phyloP scores from a whole-genome alignment of 2,888 invertebrate species.

The Achlya flavicornis region DNA sequence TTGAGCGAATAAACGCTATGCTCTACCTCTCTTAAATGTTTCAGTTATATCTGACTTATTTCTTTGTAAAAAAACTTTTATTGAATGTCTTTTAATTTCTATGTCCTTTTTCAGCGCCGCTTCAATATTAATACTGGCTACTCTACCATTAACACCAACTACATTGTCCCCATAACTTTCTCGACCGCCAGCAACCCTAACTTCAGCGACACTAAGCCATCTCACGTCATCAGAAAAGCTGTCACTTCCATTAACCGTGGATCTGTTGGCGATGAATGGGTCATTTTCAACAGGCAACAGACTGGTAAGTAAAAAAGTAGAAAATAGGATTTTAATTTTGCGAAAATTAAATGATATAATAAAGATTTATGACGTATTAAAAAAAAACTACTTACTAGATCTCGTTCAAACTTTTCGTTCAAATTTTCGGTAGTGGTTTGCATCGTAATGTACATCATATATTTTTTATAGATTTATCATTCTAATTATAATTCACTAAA shows the following conservation, averaged over 20 bases:
- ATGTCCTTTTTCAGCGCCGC: conserved; percentile 69
- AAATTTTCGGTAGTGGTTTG: too few species aligned
- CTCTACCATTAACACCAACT: conserved; percentile 51
- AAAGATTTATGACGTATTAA: too few species aligned
- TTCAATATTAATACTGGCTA: conserved; percentile 75
- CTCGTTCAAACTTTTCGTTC: too few species aligned
- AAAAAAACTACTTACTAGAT: too few species aligned
- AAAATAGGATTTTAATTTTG: background rate
- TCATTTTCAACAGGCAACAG: conserved; percentile 85
- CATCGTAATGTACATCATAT: too few species aligned
- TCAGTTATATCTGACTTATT: too few species aligned
- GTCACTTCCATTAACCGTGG: conserved; percentile 59
- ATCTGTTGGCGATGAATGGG: conserved; percentile 76
- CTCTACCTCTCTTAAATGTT: too few species aligned
- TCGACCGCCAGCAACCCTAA: conserved; percentile 66
- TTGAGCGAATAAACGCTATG: too few species aligned
- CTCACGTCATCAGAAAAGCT: conserved; percentile 57
- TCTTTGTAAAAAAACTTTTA: background rate
- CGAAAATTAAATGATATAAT: background rate
- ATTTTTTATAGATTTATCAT: too few species aligned
- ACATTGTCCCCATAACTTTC: conserved; percentile 74
- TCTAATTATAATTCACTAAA: too few species aligned
- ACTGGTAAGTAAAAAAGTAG: conserved; percentile 67
- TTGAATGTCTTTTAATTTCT: background rate
- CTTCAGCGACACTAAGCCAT: conserved; percentile 71